Conservation (phyloP, 53 echinoderm and acorn worm species). For the Patiria pectinifera region DNA sequence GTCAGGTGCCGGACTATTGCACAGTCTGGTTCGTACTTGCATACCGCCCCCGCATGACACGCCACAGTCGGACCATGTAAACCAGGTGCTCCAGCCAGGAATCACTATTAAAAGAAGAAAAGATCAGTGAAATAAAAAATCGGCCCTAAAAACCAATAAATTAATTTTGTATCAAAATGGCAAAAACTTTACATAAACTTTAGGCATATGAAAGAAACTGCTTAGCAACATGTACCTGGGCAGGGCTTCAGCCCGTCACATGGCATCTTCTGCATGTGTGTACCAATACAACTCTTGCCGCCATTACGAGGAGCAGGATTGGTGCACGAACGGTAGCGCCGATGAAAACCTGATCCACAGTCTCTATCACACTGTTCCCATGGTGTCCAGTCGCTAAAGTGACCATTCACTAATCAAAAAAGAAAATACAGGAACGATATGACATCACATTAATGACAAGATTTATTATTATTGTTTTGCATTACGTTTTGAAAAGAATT, state of each 20-base stretch:
- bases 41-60: slow-evolving; percentile 11
- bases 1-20: slow-evolving; percentile 10
- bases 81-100: slow-evolving; percentile 17
- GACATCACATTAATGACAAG: neutral
- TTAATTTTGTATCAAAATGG: too few relatives aligned
- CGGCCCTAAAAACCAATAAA: neutral
- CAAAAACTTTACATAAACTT: too few relatives aligned
- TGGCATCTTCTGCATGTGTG: slow-evolving; percentile 28
- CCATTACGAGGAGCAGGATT: slow-evolving; percentile 87
- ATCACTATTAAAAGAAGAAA: neutral
- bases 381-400: slow-evolving; percentile 81
- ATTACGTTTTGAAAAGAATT: neutral
- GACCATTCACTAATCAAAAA: slow-evolving; percentile 64
- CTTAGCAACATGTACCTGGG: neutral
- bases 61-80: neutral
- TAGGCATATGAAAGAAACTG: neutral
- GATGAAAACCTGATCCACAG: slow-evolving; percentile 73
- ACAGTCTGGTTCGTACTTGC: neutral
- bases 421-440: neutral
- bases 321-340: slow-evolving; percentile 75
- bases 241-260: slow-evolving; percentile 9
- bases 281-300: slow-evolving; percentile 46
- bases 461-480: too few relatives aligned
- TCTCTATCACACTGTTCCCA: slow-evolving; percentile 75
- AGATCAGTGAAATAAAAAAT: neutral